These are phyloP conservation scores for Drosophila histrio DNA, from an alignment of 2,888 invertebrate genomes.

Conservation along the genomic window DNA sequence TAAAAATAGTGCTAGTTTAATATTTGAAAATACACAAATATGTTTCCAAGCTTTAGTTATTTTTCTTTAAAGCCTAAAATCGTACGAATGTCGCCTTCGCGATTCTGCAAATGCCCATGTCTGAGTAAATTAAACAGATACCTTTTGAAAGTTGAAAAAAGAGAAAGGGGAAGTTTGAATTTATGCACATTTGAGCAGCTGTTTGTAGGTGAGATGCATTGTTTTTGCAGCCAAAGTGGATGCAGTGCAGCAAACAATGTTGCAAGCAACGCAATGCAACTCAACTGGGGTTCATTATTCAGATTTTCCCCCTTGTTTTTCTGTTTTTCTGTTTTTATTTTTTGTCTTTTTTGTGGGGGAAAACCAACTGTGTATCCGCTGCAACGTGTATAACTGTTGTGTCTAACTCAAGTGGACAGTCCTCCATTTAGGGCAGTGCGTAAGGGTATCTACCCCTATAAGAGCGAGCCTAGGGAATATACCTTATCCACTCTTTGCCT, in stretches of 20 bases:
- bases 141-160: background rate
- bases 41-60: too few species aligned
- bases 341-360: background rate
- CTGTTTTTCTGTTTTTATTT: background rate
- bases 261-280: conserved; percentile 6
- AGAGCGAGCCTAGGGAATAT: background rate
- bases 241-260: conserved; percentile 8
- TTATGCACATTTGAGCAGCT: background rate
- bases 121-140: background rate
- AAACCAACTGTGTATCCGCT: background rate
- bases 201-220: background rate
- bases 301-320: conserved; percentile 5
- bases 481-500: background rate
- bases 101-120: too few species aligned
- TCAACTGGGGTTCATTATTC: conserved; percentile 13
- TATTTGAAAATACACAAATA: too few species aligned
- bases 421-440: conserved; percentile 6
- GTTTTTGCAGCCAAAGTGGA: background rate
- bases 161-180: background rate
- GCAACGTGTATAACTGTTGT: conserved; percentile 8
- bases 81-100: too few species aligned
- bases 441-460: conserved; percentile 3
- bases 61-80: too few species aligned
- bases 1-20: too few species aligned
- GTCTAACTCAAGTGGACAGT: conserved; percentile 15